phyloP scores from a whole-genome alignment of 2,113 vertebrate species.

The Neodon shergylaensis region DNA sequence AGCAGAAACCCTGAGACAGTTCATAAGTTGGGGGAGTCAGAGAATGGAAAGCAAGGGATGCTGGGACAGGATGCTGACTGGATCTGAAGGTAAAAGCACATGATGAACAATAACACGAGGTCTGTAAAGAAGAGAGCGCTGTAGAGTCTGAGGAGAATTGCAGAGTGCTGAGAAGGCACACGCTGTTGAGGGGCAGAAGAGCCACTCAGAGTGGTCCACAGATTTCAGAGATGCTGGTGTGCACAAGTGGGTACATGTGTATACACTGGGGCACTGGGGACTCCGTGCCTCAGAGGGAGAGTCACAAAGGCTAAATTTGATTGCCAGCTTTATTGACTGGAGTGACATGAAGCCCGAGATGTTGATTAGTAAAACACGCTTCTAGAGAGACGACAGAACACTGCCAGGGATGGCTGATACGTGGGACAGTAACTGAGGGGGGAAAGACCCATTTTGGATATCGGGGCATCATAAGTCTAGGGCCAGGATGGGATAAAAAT shows the following conservation, averaged over 20 bases:
- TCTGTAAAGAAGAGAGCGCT: background rate
- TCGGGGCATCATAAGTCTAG: background rate
- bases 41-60: background rate
- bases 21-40: background rate
- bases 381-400: background rate
- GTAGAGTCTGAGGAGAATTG: background rate
- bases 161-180: background rate
- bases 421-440: background rate
- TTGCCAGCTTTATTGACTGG: background rate
- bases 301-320: background rate
- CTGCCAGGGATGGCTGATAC: background rate
- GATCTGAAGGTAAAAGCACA: background rate
- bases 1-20: background rate
- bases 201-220: background rate
- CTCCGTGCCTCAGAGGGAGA: background rate
- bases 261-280: fast-evolving
- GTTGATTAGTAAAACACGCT: background rate
- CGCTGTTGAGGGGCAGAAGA: background rate
- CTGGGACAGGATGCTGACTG: background rate
- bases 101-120: background rate
- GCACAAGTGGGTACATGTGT: background rate
- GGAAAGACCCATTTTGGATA: background rate
- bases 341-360: background rate
- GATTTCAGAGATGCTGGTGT: background rate
- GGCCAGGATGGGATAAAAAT: background rate